Percentiles rank a stretch among this genome's conserved stretches.
These are phyloP conservation scores for Amyelois transitella DNA, from an alignment of 1,140 invertebrate genomes.

Conservation along the genomic window DNA sequence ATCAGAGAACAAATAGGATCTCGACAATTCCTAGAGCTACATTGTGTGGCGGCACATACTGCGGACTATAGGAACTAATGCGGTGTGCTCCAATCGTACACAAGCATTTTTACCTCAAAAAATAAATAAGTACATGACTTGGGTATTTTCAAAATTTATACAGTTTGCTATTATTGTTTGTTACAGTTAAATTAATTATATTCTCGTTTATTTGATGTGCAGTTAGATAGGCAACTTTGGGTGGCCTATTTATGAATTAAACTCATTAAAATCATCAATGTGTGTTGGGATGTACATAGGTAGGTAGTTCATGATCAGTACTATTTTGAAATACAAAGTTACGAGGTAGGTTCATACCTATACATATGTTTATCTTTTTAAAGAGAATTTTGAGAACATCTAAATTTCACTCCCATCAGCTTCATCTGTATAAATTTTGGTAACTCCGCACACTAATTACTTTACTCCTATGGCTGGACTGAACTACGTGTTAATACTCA, in stretches of 20 bases:
- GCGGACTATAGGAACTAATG: slow-evolving; percentile 10
- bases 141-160: neutral
- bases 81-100: slow-evolving; percentile 3
- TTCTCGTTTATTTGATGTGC: neutral
- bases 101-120: neutral
- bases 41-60: slow-evolving; percentile 1
- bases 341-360: too few species aligned
- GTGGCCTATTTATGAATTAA: too few species aligned
- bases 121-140: neutral
- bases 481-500: neutral
- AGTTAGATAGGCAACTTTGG: neutral
- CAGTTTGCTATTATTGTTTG: neutral
- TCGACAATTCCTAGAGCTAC: slow-evolving; percentile 8
- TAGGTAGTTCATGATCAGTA: too few species aligned
- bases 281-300: too few species aligned
- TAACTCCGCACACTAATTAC: neutral
- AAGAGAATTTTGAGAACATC: too few species aligned
- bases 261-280: too few species aligned
- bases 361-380: too few species aligned
- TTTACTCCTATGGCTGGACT: neutral
- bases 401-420: neutral
- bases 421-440: neutral
- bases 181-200: neutral
- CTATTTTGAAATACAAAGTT: neutral
- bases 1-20: slow-evolving; percentile 1